A percentile compares a stretch with the other conserved stretches of the same genome.
Evolutionary conservation across 2,797 vertebrate genomes (phyloP).

Genomic region (Macropus fuliginosus): DNA sequence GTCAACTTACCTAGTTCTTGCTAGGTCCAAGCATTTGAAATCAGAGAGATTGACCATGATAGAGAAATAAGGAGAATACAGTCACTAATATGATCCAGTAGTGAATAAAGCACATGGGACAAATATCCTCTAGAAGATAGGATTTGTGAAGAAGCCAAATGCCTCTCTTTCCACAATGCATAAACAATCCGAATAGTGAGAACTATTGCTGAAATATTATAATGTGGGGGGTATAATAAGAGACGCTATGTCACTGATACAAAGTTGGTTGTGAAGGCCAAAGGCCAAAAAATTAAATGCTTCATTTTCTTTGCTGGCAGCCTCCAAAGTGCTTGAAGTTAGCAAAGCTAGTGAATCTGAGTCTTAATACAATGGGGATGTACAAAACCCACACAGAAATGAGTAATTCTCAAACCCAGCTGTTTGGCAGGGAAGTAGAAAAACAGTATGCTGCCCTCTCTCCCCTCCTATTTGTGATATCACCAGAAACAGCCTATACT

Average conservation of each 20-base stretch:
- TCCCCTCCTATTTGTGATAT: background rate
- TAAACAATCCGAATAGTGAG: slow-evolving; percentile 61
- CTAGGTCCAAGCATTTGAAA: background rate
- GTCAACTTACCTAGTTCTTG: background rate
- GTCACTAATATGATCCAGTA: background rate
- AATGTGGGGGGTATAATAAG: slow-evolving; percentile 51
- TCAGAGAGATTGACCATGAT: background rate
- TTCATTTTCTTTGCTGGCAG: slow-evolving; percentile 1
- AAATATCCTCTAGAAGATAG: background rate
- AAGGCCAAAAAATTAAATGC: background rate
- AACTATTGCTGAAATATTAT: slow-evolving; percentile 69
- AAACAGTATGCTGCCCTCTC: background rate
- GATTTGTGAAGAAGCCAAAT: background rate
- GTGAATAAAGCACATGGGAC: background rate
- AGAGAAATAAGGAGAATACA: background rate
- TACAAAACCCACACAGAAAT: background rate
- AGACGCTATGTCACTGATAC: slow-evolving; percentile 28
- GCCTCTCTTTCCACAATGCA: slow-evolving; percentile 59
- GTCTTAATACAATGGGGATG: background rate
- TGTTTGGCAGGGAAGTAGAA: background rate
- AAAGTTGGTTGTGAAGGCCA: background rate
- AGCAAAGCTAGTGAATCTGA: background rate
- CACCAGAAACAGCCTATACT: background rate
- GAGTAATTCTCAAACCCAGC: background rate
- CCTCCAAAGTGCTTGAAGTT: background rate